These are phyloP conservation scores for Poeciliopsis retropinna DNA, from an alignment of 2,113 vertebrate genomes.

Conservation along the genomic window DNA sequence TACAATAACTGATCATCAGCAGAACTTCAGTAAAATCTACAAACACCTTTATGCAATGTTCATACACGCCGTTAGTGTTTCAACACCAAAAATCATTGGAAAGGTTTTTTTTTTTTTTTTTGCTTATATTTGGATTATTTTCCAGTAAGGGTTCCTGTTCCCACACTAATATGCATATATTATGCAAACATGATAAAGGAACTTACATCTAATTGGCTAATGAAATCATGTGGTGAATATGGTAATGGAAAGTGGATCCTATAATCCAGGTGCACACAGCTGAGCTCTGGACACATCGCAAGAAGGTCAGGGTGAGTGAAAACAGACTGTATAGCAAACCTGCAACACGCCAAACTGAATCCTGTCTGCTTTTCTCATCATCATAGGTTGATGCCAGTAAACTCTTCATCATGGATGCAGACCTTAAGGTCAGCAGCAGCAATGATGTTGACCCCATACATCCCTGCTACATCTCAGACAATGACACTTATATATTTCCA, in stretches of 20 bases:
- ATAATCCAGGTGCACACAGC: background rate
- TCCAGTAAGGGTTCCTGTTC: no score
- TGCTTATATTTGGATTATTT: no score
- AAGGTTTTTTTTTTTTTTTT: no score
- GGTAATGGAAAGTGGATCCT: background rate
- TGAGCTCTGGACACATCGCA: background rate
- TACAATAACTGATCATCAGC: no score
- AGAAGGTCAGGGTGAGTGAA: background rate
- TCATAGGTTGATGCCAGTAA: background rate
- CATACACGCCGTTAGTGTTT: no score
- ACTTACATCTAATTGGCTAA: background rate
- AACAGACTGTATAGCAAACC: background rate
- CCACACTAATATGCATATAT: background rate
- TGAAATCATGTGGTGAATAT: background rate
- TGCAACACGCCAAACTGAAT: background rate
- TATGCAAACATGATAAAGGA: background rate
- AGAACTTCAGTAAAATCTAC: no score
- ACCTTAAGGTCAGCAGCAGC: background rate
- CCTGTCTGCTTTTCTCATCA: background rate
- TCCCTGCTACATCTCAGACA: constrained; percentile 21
- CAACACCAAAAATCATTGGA: no score
- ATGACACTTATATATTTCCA: background rate
- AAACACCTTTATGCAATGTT: no score
- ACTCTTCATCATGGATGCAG: constrained; percentile 7
- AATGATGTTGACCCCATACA: background rate